Conservation (phyloP, 2,113 vertebrate genomes). For the Accipiter virgatus region DNA sequence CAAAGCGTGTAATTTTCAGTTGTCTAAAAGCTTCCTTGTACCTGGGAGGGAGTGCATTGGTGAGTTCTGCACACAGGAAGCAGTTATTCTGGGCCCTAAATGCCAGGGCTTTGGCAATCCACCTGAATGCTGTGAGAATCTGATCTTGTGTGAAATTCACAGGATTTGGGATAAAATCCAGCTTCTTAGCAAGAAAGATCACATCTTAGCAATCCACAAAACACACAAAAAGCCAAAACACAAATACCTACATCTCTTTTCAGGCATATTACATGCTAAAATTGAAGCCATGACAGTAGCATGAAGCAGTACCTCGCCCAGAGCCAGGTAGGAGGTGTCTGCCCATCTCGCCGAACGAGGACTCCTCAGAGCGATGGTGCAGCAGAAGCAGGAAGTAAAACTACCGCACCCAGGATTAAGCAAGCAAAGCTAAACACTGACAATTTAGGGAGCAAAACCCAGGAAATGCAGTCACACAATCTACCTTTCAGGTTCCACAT, state of each 20-base stretch:
- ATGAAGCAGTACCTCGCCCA: background rate
- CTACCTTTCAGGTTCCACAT: background rate
- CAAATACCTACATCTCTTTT: background rate
- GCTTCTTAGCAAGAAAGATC: background rate
- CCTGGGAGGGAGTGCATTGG: background rate
- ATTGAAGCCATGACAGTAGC: background rate
- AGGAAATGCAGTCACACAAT: background rate
- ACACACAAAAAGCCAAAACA: background rate
- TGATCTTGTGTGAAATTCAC: background rate
- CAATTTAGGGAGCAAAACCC: background rate
- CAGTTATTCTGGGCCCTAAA: background rate
- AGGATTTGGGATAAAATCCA: background rate
- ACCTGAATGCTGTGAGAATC: background rate
- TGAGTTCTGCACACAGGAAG: background rate
- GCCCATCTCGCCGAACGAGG: background rate
- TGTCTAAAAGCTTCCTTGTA: background rate
- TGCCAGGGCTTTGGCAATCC: background rate
- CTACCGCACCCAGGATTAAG: background rate
- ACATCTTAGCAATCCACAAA: background rate
- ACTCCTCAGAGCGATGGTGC: accelerated
- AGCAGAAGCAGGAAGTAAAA: background rate
- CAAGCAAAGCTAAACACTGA: background rate
- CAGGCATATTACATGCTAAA: accelerated
- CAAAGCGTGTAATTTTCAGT: background rate
- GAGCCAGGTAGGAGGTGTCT: background rate